Evolutionary conservation across 1,140 invertebrate genomes (phyloP).

Genomic region (Megathymus violae): DNA sequence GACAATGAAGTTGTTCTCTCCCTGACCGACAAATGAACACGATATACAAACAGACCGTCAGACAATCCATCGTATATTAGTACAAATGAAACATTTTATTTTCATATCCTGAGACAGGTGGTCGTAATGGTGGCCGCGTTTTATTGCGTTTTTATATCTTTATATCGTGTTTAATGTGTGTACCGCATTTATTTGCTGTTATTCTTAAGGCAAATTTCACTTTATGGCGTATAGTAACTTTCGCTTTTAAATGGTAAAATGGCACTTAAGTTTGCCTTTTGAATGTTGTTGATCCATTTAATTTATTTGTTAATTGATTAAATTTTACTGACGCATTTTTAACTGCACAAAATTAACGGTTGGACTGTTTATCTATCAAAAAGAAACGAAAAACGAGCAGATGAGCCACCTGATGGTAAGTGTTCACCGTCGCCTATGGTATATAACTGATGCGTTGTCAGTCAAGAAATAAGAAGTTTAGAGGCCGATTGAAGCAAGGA

Average conservation of each 20-base stretch:
- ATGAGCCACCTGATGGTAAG: no score
- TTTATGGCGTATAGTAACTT: constrained; percentile 21
- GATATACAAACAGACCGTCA: constrained; percentile 14
- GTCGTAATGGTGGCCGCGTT: constrained; percentile 39
- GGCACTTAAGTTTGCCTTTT: constrained; percentile 12
- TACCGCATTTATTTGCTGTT: constrained; percentile 34
- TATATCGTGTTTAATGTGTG: constrained; percentile 37
- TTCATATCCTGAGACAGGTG: constrained; percentile 42
- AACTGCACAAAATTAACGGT: no score
- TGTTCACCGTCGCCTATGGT: no score
- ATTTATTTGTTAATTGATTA: no score
- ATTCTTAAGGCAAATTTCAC: constrained; percentile 24
- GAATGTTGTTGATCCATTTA: no score
- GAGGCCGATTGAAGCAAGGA: no score
- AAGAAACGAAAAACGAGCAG: no score
- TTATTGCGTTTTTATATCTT: constrained; percentile 39
- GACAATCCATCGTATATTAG: constrained; percentile 15
- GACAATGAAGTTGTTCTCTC: not conserved
- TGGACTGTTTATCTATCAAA: no score
- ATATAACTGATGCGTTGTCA: no score
- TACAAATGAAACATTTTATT: constrained; percentile 37
- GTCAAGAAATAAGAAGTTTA: no score
- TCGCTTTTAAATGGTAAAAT: constrained; percentile 18
- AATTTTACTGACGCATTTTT: no score
- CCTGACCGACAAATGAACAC: constrained; percentile 11